Base-by-base conservation (phyloP, 35 echinoderm and acorn worm species). In the Ophiothrix spiculata region DNA sequence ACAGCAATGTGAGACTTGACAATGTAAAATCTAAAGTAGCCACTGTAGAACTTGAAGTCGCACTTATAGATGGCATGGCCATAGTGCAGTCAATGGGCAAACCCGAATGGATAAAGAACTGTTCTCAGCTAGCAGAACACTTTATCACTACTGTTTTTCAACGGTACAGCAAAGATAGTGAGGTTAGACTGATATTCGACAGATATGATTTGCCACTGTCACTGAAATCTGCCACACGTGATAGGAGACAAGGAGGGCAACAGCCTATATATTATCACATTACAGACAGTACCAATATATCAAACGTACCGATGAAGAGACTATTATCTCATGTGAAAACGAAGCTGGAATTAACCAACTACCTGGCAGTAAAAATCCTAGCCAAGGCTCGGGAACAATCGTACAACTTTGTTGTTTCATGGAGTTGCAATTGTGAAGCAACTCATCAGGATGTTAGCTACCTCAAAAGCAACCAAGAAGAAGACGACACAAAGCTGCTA, bases 401-500 rank as follows among this genome's bases (percentile, higher is more conserved):
- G 21, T 21, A 21, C 8, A 54, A 54, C 45, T 11, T 54, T 54
- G 45, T 54, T 54, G 45, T 54, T 54, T 11, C 45, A 54, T 54
- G 45, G 45, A 21, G 45, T 11, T 54, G 45, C 45, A 21, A 54
- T 21, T 54, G 45, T 21, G 21, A 54, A 54, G 45, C 45, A 54
- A 54, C 45, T 8, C 45, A 54, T 21, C 8, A 54, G 21, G 45
- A 54, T 21, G 21, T 54, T 11, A 54, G 45, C 45, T 21, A 54
- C 45, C 45, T 54, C 45, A 54, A 54, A 54, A 86, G 84, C 74
- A 38, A 17, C 16, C 84, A 77, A 15, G 84, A 86, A 35, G 84
- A 86, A 77, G 84, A 63, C 4, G 84, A 86, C 38, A 77, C 84
- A 41, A 76, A 42, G 74, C 11, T 86, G 17, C 23, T 86, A 0